Base-by-base conservation (phyloP, 2,888 invertebrate genomes). In the Drosophila barbarae region DNA sequence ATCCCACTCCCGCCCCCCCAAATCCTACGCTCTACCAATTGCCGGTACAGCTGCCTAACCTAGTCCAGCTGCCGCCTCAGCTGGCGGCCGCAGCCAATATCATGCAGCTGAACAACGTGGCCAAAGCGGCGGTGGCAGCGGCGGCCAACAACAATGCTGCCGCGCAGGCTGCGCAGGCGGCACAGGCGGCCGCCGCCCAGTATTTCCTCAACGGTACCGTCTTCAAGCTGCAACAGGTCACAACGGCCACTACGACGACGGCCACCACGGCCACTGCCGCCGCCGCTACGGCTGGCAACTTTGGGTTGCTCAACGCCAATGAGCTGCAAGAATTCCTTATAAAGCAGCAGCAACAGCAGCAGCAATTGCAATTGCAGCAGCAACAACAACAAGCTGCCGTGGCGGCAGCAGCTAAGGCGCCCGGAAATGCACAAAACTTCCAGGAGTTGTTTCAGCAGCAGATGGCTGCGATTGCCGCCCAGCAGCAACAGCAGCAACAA, bases 31-130 rank as follows among this genome's bases (percentile, higher is more conserved):
- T 89, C 12, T 92, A 91, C 82, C 91, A 92, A 71, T 91, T 92
- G 86, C 92, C 92, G 2, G 89, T 92, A 46, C 90, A 93, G 85
- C 88, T 93, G 87, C 92, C 92, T 75, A 93, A 92, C 89, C 89
- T 93, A 66, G 92, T 93, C 73, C 92, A 92, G 89, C 90, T 93
- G 89, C 93, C 92, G 60, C 92, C 92, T 82, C 86, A 92, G 60
- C 90, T 92, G 88, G 90, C 92, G 6, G 83, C 86, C 87, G 88
- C 88, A 23, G 91, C 91, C 61, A 88, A 87, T 47, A 92, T 87
- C 6, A 92, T 86, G 87, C 88, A 87, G 28, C 69, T 87, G 46
- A 87, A 84, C 57, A 72, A 84, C 32, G 86, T 84, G 23, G 87
- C 87, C n/a, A 84, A 83, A n/a, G 77, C 91, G 89, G 77, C 80